phyloP scores from a whole-genome alignment of 2,888 invertebrate genomes.

The Xylocampa areola region DNA sequence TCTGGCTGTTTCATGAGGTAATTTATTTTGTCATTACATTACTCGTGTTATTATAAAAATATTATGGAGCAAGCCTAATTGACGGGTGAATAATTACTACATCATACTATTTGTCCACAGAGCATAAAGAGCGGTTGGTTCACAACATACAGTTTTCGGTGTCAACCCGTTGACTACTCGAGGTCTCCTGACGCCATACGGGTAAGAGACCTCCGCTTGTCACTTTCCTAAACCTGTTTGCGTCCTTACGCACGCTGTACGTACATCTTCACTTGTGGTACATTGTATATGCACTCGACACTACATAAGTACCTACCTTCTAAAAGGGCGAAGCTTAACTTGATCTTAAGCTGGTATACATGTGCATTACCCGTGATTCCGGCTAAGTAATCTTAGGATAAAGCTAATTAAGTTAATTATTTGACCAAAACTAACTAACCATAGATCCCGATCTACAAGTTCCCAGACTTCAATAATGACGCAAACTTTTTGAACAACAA shows the following conservation, averaged over 20 bases:
- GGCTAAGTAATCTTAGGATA: neutral
- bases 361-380: neutral
- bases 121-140: constrained; percentile 93
- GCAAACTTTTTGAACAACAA: too few species aligned
- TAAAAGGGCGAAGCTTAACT: neutral
- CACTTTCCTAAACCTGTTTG: constrained; percentile 35
- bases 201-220: constrained; percentile 69
- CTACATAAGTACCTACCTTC: too few species aligned
- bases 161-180: constrained; percentile 97
- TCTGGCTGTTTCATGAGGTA: constrained; percentile 93
- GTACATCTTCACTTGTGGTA: constrained; percentile 9
- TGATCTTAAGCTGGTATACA: neutral
- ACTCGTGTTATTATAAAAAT: too few species aligned
- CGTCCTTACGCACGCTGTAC: neutral
- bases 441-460: neutral
- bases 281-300: neutral
- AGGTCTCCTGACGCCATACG: constrained; percentile 92
- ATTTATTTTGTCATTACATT: constrained; percentile 36
- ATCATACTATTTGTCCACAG: constrained; percentile 77
- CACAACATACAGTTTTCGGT: constrained; percentile 94
- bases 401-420: constrained; percentile 2
- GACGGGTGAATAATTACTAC: constrained; percentile 2
- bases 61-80: too few species aligned
- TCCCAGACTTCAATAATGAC: neutral
- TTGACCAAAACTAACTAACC: constrained; percentile 4